A percentile compares a stretch with the other conserved stretches of the same genome.
Evolutionary conservation across 2,888 invertebrate genomes (phyloP).

Genomic region (Cosmia trapezina): DNA sequence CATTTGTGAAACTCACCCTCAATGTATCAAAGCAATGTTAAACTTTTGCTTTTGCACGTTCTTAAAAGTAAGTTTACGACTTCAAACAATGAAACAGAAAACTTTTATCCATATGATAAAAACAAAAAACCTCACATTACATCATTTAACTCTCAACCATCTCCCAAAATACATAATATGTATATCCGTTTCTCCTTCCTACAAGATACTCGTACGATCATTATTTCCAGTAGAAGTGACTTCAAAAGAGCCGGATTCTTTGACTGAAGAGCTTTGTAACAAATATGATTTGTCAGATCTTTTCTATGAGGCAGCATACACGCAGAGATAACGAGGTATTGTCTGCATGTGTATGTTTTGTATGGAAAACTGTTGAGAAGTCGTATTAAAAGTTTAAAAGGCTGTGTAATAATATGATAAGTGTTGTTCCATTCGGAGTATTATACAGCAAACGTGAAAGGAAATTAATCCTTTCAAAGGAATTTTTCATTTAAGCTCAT

Average conservation of each 20-base stretch:
- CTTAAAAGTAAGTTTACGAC: background rate
- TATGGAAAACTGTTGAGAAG: slow-evolving; percentile 13
- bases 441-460: no score
- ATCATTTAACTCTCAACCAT: background rate
- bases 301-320: background rate
- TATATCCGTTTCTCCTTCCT: slow-evolving; percentile 6
- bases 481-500: no score
- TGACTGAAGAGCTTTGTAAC: slow-evolving; percentile 47
- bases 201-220: slow-evolving; percentile 31
- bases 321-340: slow-evolving; percentile 35
- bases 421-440: no score
- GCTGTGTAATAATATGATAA: slow-evolving; percentile 3
- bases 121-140: background rate
- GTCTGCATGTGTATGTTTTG: background rate
- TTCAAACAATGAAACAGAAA: slow-evolving; percentile 1
- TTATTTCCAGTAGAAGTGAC: slow-evolving; percentile 36
- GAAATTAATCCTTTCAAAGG: no score
- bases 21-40: background rate
- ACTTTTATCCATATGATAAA: background rate
- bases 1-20: background rate
- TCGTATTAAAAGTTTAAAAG: slow-evolving; percentile 11
- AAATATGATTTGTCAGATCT: slow-evolving; percentile 50
- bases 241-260: slow-evolving; percentile 46
- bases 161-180: background rate
- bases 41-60: background rate